These are phyloP conservation scores for Crambe crambe DNA, from an alignment of 37 sponge, comb jelly and placozoan genomes.

Conservation along the genomic window DNA sequence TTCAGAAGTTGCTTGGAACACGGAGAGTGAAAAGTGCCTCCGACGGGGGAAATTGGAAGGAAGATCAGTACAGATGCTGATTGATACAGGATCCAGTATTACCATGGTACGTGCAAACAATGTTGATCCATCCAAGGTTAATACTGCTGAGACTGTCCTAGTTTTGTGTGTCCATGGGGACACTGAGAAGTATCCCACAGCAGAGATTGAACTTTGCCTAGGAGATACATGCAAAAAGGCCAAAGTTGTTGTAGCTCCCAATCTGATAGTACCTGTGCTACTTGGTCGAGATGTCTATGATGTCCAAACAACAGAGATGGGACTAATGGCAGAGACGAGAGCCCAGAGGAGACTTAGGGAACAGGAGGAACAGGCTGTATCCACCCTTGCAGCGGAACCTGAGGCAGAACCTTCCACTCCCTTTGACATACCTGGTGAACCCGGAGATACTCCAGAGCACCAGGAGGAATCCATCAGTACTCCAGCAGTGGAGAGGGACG, in stretches of 20 bases:
- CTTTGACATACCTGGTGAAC: too few relatives aligned
- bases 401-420: background rate
- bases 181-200: slow-evolving; percentile 4
- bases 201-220: slow-evolving; percentile 6
- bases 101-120: slow-evolving; percentile 13
- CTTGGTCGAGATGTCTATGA: slow-evolving; percentile 19
- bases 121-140: background rate
- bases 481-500: background rate
- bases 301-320: background rate
- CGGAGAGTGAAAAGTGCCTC: slow-evolving; percentile 10
- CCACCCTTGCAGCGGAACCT: too few relatives aligned
- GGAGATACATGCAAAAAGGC: background rate
- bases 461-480: background rate
- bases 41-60: slow-evolving; percentile 17
- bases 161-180: slow-evolving; percentile 39
- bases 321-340: background rate
- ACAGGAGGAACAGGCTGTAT: background rate
- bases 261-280: slow-evolving; percentile 10
- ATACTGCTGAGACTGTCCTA: background rate
- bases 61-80: slow-evolving; percentile 17
- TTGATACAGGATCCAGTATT: slow-evolving; percentile 21
- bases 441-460: background rate
- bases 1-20: slow-evolving; percentile 19
- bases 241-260: slow-evolving; percentile 20
- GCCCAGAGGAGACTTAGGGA: background rate